Conservation (phyloP, 2,888 invertebrate species). For the Ganaspis brasiliensis region DNA sequence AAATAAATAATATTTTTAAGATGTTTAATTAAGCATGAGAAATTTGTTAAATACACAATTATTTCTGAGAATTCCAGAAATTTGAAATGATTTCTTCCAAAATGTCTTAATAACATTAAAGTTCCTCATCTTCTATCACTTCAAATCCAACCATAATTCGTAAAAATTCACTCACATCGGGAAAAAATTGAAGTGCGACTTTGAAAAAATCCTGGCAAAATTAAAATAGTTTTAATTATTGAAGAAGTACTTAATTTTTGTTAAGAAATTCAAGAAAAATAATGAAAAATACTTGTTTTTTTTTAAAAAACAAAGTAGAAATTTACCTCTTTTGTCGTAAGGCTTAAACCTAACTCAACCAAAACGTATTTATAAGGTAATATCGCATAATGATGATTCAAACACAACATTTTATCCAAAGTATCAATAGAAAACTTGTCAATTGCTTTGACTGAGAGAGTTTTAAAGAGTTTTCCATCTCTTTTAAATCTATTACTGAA, state of each 20-base stretch:
- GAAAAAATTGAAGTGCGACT: constrained; percentile 21
- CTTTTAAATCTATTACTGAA: constrained; percentile 56
- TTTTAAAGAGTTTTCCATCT: constrained; percentile 65
- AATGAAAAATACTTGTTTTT: no score
- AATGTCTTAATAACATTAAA: background rate
- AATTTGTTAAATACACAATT: no score
- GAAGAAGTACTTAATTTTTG: no score
- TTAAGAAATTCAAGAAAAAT: background rate
- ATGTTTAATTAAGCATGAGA: no score
- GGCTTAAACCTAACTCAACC: constrained; percentile 61
- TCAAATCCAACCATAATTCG: background rate
- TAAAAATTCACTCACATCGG: constrained; percentile 35
- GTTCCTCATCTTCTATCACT: background rate
- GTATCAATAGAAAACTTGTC: constrained; percentile 59
- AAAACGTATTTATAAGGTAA: constrained; percentile 68
- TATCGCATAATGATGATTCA: constrained; percentile 72
- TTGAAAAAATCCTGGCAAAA: constrained; percentile 5
- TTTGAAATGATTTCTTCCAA: no score
- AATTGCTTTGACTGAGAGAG: constrained; percentile 60
- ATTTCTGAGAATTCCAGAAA: no score
- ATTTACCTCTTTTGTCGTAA: constrained; percentile 64
- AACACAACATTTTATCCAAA: constrained; percentile 66
- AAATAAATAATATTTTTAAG: no score
- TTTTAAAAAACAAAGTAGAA: background rate
- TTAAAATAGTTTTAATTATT: background rate